phyloP scores from a whole-genome alignment of 1,140 invertebrate species.

The Formica exsecta region DNA sequence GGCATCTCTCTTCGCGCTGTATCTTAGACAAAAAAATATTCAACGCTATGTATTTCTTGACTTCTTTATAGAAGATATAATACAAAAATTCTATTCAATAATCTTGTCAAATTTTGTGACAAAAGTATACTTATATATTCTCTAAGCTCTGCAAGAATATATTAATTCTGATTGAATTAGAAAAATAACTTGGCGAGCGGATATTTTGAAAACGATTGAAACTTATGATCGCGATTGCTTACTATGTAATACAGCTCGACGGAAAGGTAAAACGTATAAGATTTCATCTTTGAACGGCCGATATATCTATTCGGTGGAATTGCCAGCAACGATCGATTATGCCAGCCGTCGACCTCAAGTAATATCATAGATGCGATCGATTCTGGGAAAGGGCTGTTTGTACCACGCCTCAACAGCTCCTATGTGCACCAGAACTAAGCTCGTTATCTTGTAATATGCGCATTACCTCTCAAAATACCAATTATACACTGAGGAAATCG shows the following conservation, averaged over 20 bases:
- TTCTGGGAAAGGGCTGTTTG: constrained; percentile 25
- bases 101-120: neutral
- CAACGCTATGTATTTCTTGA: neutral
- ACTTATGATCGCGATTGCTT: neutral
- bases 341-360: constrained; percentile 14
- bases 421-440: neutral
- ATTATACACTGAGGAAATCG: constrained; percentile 31
- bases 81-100: neutral
- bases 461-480: constrained; percentile 25
- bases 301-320: constrained; percentile 13
- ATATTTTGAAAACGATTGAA: neutral
- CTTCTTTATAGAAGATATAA: neutral
- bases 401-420: constrained; percentile 18
- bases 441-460: constrained; percentile 44
- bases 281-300: neutral
- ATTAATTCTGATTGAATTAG: constrained; percentile 1
- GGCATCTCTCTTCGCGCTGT: neutral
- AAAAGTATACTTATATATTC: neutral
- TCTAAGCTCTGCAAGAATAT: neutral
- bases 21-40: constrained; percentile 14
- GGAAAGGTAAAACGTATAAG: constrained; percentile 11
- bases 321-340: constrained; percentile 45
- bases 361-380: constrained; percentile 47
- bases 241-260: neutral
- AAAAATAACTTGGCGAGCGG: neutral